Evolutionary conservation across 1,140 invertebrate species (phyloP).

Genomic region (Leptinotarsa undecemlineata): DNA sequence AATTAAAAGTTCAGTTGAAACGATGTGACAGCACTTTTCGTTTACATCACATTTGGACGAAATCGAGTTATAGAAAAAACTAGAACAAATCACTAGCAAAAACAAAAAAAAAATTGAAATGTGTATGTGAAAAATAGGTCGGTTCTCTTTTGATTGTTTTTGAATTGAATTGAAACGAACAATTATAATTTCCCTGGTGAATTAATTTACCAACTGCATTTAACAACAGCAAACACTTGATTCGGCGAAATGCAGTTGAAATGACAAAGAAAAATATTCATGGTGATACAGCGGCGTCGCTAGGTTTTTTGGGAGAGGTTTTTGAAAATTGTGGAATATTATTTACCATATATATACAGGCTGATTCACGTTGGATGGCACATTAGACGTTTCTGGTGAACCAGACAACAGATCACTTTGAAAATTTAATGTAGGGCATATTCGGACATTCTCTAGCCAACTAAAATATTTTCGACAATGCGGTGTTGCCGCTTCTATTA

Average conservation of each 20-base stretch:
- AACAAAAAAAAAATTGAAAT: background rate
- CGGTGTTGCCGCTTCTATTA: too few relatives aligned
- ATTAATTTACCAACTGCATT: background rate
- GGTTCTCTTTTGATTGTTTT: background rate
- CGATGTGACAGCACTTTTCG: background rate
- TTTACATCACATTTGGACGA: background rate
- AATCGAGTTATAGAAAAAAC: background rate
- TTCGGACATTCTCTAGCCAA: too few relatives aligned
- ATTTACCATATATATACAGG: too few relatives aligned
- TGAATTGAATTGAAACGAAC: background rate
- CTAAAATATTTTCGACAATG: too few relatives aligned
- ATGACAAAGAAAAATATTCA: background rate
- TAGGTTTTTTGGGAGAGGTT: too few relatives aligned
- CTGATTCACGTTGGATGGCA: too few relatives aligned
- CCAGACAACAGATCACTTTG: too few relatives aligned
- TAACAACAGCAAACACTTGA: background rate
- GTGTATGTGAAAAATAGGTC: background rate
- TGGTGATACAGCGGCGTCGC: too few relatives aligned
- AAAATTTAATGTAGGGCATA: too few relatives aligned
- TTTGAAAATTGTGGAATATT: too few relatives aligned
- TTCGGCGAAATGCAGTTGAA: background rate
- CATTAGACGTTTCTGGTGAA: too few relatives aligned
- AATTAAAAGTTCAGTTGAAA: background rate
- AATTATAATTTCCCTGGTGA: background rate
- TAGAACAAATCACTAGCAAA: background rate